A percentile compares a stretch with the other conserved stretches of the same genome.
phyloP scores from a whole-genome alignment of 1,140 invertebrate genomes.

The Nixonia krombeini region DNA sequence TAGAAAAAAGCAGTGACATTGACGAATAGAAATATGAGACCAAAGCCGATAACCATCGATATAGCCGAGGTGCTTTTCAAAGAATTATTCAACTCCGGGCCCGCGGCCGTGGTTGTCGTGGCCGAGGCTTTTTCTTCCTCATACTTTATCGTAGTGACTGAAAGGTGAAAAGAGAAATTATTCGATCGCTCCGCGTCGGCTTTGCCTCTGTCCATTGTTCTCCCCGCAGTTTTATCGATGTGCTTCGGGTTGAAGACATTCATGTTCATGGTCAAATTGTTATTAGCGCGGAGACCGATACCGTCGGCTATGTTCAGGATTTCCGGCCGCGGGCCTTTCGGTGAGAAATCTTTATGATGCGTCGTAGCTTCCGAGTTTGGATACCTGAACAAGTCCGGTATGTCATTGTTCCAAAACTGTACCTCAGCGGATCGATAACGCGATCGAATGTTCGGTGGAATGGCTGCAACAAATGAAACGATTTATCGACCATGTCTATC shows the following conservation, averaged over 20 bases:
- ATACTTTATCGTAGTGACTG: not conserved
- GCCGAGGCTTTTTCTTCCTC: slow-evolving; percentile 2
- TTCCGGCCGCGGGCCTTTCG: slow-evolving; percentile 51
- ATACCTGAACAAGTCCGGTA: slow-evolving; percentile 75
- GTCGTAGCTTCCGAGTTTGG: slow-evolving; percentile 56
- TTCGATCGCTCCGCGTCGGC: not conserved
- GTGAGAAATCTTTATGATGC: slow-evolving; percentile 16
- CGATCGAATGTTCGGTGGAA: slow-evolving; percentile 76
- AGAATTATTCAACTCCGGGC: slow-evolving; percentile 17
- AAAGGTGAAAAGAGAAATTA: slow-evolving; percentile 10
- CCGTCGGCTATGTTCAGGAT: slow-evolving; percentile 55
- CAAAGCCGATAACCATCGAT: slow-evolving; percentile 83
- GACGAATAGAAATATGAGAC: slow-evolving; percentile 83
- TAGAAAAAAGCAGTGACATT: slow-evolving; percentile 84
- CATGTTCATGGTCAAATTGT: slow-evolving; percentile 29
- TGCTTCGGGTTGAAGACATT: slow-evolving; percentile 7
- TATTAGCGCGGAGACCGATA: slow-evolving; percentile 50
- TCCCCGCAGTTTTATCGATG: slow-evolving; percentile 11
- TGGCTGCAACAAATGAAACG: slow-evolving; percentile 70
- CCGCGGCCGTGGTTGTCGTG: slow-evolving; percentile 14
- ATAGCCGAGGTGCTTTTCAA: slow-evolving; percentile 71
- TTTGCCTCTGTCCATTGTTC: slow-evolving; percentile 1
- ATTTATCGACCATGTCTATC: not conserved
- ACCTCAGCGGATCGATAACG: slow-evolving; percentile 78
- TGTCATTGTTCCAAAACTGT: slow-evolving; percentile 80